Conservation (phyloP, 2,888 invertebrate genomes). For the Auanema freiburgensis region DNA sequence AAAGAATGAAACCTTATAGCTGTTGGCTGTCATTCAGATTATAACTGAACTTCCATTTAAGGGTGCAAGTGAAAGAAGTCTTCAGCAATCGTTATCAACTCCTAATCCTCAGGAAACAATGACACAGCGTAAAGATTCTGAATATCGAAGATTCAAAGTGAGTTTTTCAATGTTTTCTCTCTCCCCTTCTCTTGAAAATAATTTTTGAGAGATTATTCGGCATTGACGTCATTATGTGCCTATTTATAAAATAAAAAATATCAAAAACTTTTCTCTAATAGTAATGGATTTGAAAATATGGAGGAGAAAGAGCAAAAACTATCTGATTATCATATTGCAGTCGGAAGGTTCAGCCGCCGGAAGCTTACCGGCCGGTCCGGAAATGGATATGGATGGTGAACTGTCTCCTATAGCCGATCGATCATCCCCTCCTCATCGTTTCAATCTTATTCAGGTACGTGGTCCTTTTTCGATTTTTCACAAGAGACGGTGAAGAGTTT, state of each 20-base stretch:
- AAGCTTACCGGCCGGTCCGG: slow-evolving; percentile 31
- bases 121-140: slow-evolving; percentile 50
- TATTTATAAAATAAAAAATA: neutral
- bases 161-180: slow-evolving; percentile 3
- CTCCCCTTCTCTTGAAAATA: neutral
- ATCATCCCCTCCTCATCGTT: slow-evolving; percentile 45
- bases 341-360: slow-evolving; percentile 48
- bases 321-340: slow-evolving; percentile 20
- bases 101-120: slow-evolving; percentile 47
- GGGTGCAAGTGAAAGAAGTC: slow-evolving; percentile 26
- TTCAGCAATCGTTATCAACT: slow-evolving; percentile 58
- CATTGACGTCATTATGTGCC: no score
- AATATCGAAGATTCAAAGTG: slow-evolving; percentile 61
- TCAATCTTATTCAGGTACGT: slow-evolving; percentile 47
- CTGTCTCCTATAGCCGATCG: slow-evolving; percentile 54
- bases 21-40: no score
- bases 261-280: neutral
- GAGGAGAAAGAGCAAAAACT: neutral
- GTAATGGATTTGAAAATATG: neutral
- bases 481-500: slow-evolving; percentile 3
- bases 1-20: no score
- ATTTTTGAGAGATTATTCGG: neutral
- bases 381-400: slow-evolving; percentile 45
- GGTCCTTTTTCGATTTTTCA: no score
- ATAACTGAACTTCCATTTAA: slow-evolving; percentile 4